These are phyloP conservation scores for Semnornis frantzii DNA, from an alignment of 2,113 vertebrate species.

Conservation along the genomic window DNA sequence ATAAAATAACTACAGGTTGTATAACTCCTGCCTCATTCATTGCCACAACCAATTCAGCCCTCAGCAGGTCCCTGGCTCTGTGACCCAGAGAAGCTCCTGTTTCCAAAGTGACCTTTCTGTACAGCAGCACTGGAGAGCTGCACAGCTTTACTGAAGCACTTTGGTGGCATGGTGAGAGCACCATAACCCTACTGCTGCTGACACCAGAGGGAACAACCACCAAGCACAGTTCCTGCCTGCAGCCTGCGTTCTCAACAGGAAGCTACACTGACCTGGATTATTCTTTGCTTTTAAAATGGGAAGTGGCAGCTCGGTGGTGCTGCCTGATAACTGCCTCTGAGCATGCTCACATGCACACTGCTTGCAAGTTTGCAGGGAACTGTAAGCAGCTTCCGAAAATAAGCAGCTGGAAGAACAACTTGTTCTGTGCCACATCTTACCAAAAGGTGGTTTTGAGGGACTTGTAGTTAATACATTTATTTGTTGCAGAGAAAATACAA, in stretches of 20 bases:
- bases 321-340: neutral
- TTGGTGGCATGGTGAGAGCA: neutral
- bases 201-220: neutral
- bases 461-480: neutral
- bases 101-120: neutral
- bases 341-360: neutral
- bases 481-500: neutral
- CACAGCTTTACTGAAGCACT: neutral
- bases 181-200: neutral
- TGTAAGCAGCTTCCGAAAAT: neutral
- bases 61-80: no score
- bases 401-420: neutral
- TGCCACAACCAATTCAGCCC: no score
- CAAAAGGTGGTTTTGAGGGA: neutral
- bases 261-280: neutral
- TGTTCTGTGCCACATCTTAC: neutral
- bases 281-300: neutral
- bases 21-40: no score
- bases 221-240: neutral
- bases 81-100: neutral
- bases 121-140: neutral
- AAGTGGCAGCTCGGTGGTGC: accelerated
- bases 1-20: no score
- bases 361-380: neutral
- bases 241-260: neutral